phyloP scores from a whole-genome alignment of 1,140 invertebrate species.

The Acromyrmex charruanus region DNA sequence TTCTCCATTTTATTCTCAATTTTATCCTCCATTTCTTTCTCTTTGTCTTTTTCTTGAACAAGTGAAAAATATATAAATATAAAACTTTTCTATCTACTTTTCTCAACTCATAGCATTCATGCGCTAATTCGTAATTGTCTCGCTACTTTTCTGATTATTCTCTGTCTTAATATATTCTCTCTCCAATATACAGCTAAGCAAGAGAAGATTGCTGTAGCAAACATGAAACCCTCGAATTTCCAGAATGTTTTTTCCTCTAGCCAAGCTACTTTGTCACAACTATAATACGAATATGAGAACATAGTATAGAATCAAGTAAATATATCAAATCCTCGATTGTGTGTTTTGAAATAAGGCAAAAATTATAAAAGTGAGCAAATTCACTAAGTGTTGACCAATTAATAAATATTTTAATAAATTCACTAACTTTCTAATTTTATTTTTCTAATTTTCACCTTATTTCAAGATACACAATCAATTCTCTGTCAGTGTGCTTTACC shows the following conservation, averaged over 20 bases:
- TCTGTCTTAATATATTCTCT: slow-evolving; percentile 88
- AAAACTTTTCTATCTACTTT: not conserved
- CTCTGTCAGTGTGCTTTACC: slow-evolving; percentile 80
- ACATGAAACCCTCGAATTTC: slow-evolving; percentile 93
- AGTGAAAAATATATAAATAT: slow-evolving; percentile 27
- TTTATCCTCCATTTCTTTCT: slow-evolving; percentile 69
- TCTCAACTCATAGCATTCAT: slow-evolving; percentile 61
- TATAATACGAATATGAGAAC: slow-evolving; percentile 78
- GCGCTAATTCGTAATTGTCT: slow-evolving; percentile 86
- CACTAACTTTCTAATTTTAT: no score
- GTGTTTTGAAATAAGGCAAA: no score
- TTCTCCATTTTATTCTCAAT: not conserved
- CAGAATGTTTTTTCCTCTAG: slow-evolving; percentile 93
- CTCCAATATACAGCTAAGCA: slow-evolving; percentile 87
- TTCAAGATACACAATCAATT: not conserved
- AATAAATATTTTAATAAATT: no score
- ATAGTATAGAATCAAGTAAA: not conserved
- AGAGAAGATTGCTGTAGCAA: slow-evolving; percentile 89
- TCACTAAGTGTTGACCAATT: no score
- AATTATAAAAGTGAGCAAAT: no score
- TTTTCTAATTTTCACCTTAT: no score
- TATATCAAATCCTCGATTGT: not conserved
- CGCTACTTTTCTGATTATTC: slow-evolving; percentile 88
- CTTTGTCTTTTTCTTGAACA: not conserved
- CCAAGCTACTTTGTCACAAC: slow-evolving; percentile 90